Conservation (phyloP, 2,113 vertebrate genomes). For the Piaya cayana region DNA sequence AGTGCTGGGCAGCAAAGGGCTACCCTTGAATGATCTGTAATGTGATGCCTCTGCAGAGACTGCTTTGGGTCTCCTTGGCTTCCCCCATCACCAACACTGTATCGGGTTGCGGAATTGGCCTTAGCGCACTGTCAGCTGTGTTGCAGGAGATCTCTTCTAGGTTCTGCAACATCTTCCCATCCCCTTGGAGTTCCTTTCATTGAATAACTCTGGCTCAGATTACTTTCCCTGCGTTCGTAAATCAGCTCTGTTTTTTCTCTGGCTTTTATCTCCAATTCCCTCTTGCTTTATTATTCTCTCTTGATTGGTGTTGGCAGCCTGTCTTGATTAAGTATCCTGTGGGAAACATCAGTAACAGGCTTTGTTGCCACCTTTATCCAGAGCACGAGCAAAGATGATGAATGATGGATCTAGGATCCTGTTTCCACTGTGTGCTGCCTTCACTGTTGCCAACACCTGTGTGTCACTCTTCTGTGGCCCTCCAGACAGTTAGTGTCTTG, state of each 20-base stretch:
- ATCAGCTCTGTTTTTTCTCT: slow-evolving; percentile 1
- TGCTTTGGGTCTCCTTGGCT: slow-evolving; percentile 46
- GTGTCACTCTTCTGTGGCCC: background rate
- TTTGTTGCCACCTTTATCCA: slow-evolving; percentile 43
- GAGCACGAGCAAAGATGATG: slow-evolving; percentile 5
- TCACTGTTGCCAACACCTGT: background rate
- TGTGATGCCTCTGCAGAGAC: background rate
- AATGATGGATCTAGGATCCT: background rate
- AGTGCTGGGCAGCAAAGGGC: background rate
- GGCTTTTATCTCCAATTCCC: background rate
- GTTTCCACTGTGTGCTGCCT: background rate
- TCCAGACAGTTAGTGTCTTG: background rate
- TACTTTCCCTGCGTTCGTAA: background rate
- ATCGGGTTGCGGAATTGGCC: slow-evolving; percentile 31
- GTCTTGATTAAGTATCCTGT: slow-evolving; percentile 44
- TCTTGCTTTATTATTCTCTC: slow-evolving; percentile 30
- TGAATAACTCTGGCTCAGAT: background rate
- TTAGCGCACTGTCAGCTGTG: background rate
- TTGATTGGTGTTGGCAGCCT: slow-evolving; percentile 46
- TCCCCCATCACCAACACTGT: slow-evolving; percentile 1
- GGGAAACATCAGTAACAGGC: slow-evolving; percentile 32
- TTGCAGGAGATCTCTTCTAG: background rate
- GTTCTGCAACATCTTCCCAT: background rate
- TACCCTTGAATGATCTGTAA: slow-evolving; percentile 31
- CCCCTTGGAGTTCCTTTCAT: background rate